Evolutionary conservation across 2,888 invertebrate species (phyloP).

Genomic region (Acanthococcus lagerstroemiae): DNA sequence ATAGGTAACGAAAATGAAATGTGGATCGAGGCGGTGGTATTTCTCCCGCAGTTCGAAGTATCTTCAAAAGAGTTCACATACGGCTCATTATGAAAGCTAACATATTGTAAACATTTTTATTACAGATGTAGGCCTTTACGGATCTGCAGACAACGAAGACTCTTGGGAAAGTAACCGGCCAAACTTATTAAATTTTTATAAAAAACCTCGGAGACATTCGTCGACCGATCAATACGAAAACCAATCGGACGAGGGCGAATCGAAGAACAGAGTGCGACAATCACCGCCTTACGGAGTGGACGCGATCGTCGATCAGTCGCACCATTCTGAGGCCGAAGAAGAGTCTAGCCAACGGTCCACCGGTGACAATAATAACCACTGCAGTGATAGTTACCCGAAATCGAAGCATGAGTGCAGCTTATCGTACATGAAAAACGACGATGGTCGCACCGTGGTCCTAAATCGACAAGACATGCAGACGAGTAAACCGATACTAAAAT

Average conservation of each 20-base stretch:
- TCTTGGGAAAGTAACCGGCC: constrained; percentile 24
- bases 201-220: constrained; percentile 3
- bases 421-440: constrained; percentile 15
- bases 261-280: neutral
- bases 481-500: constrained; percentile 40
- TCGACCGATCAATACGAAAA: constrained; percentile 5
- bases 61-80: no score
- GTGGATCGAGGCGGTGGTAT: no score
- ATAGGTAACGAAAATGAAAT: no score
- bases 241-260: constrained; percentile 19
- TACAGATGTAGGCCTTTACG: no score
- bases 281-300: neutral
- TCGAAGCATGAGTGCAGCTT: constrained; percentile 17
- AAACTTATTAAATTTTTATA: constrained; percentile 5
- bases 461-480: constrained; percentile 17
- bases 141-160: constrained; percentile 14
- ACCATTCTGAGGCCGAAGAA: constrained; percentile 12
- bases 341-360: constrained; percentile 8
- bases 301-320: constrained; percentile 10
- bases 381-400: constrained; percentile 24
- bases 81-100: no score
- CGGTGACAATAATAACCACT: constrained; percentile 1
- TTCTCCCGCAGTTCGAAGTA: no score
- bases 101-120: no score
- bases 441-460: constrained; percentile 11